Evolutionary conservation across 1,140 invertebrate genomes (phyloP), one percentile per base, ranked within the genome.

Genomic region (Drosophila sp.): DNA sequence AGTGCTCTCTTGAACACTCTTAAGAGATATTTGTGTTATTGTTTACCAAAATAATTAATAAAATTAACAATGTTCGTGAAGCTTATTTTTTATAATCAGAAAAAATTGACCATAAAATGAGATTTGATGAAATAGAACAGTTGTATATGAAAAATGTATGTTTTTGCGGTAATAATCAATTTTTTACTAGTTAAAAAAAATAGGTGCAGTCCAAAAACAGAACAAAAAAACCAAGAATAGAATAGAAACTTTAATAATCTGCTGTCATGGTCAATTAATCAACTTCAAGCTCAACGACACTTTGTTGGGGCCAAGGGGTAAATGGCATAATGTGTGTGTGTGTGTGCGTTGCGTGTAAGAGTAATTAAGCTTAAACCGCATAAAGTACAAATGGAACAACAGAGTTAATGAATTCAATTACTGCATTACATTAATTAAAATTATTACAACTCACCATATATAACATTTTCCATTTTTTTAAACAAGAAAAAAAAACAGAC

Each of bases 381-480:
- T 67, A 62, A 65, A 60, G 47, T 25, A 62, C 58, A 62, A 54
- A 62, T 57, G 55, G 41, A 60, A 33, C 47, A 50, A 58, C 32
- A 41, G 35, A 38, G 55, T 41, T 58, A 64, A 76, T 57, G 66
- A 77, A 67, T 77, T 77, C 74, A 77, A 77, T 77, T 77, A 80
- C 47, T 71, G 65, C 58, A 72, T 74, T 76, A 77, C 75, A 68
- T 86, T 87, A 83, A 87, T 86, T 86, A 83, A 58, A 82, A 79
- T 55, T 71, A 71, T 58, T 11, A n/a, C 61, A 72, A 77, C 44
- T 80, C 47, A 35, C 23, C 72, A 40, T 54, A 40, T 54, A 74
- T 65, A 54, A n/a, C 73, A 63, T 50, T 74, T 66, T 67, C 67
- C 50, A 79, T 66, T 60, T 65, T 61, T 57, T 55, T 35, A 70